Base-by-base conservation (phyloP, 1,140 invertebrate species). In the Tetramorium simillimum region DNA sequence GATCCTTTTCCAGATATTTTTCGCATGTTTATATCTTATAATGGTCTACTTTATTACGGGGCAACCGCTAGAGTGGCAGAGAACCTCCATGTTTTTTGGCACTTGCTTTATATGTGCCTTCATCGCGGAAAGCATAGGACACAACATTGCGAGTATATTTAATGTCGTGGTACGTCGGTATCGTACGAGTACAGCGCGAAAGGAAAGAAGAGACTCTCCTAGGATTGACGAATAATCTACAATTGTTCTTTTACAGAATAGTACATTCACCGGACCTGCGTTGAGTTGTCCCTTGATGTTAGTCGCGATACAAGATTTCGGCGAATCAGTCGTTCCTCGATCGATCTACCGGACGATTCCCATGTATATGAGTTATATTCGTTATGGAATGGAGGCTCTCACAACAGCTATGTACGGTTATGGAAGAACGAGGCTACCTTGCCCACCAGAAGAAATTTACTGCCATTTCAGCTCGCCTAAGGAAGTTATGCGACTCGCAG, bases 31-130 rank as follows among this genome's bases (percentile, higher is more conserved):
- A 2, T 99, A 99, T 94, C 93, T 98, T 12, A 95, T 96, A 0
- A 97, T 99, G 91, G 97, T 98, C 0, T 99, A 99, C 93, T 96
- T 97, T 51, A 96, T 99, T 93, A 99, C 98, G 0, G 96, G 96
- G 53, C 99, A 99, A 94, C 98, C 98, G 0, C 94, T 98, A 89
- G 98, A 99, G 92, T 89, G 96, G 1, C 94, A 96, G 10, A 96
- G 99, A 81, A 97, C 98, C 85, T 84, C 95, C 0, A 97, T 97
- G 96, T 97, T 98, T 88, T 96, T 96, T 58, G 91, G 95, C 0
- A 96, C 97, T 33, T 97, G 97, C 62, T 95, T 97, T 40, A 78
- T 98, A 28, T 96, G 97, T 1, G 96, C 96, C 5, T 94, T 98
- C 1, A 97, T 97, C 56, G 97, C 97, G 0, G 97, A 98, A 93